Base-by-base conservation (phyloP, 2,797 vertebrate species). In the Manis pentadactyla region DNA sequence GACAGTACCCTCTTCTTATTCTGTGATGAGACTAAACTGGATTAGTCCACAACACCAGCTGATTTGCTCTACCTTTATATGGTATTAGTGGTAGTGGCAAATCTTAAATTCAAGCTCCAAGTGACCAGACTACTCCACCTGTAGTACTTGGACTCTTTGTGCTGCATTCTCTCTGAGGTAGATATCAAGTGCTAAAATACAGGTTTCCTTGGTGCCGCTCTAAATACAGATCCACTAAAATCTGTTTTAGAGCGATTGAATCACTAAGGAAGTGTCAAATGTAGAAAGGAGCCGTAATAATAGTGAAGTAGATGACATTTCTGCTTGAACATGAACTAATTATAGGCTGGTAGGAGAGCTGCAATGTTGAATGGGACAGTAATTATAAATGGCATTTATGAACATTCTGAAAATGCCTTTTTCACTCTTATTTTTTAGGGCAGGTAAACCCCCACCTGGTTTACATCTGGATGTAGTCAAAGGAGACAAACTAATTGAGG, bases 401-500 rank as follows among this genome's bases (percentile, higher is more conserved):
- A 84, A 96, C 46, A 83, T 93, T 57, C 81, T 81, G 46, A 96
- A 94, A 97, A 85, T 96, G 12, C 96, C 92, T 96, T 95, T 69
- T 68, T 96, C 66, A 78, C 21, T 97, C 86, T 98, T 98, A 63
- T 97, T 97, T 98, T 97, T 84, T 97, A 99, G 99, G 99, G 99
- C 99, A 97, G 99, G 99, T 19, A 99, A 99, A 95, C 99, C 99
- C 18, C 99, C 99, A 49, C 99, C 99, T n/a, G 99, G 99, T 88
- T 99, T 99, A 90, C 99, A 99, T 98, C 97, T 99, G 98, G 99
- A 99, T 97, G 99, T 99, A 94, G 99, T 99, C 98, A 99, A 99
- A 98, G 99, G 99, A 98, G 99, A 99, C 98, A 99, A 99, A 97
- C 98, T 99, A 86, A 99, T 99, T 97, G 99, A 99, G 99, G 99